A percentile compares a stretch with the other conserved stretches of the same genome.
Evolutionary conservation across 2,888 invertebrate species (phyloP).

Genomic region (Caenorhabditis becei): DNA sequence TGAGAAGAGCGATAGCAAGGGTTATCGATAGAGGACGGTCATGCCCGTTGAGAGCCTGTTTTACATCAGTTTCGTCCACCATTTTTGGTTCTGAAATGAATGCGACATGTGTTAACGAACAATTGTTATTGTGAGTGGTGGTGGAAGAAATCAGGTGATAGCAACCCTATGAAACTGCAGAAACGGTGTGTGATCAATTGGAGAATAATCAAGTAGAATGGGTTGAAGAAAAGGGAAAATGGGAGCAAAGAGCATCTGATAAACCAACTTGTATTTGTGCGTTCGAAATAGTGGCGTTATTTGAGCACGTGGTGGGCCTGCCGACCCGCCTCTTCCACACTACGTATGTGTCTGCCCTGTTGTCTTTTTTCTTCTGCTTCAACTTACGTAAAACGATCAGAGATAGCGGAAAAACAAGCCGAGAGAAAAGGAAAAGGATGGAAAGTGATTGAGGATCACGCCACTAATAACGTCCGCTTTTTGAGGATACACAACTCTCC

Average conservation of each 20-base stretch:
- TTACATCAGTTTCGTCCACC: conserved; percentile 59
- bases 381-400: conserved; percentile 56
- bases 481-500: conserved; percentile 50
- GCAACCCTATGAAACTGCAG: conserved; percentile 2
- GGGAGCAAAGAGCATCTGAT: conserved; percentile 44
- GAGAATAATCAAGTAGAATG: not conserved
- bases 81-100: conserved; percentile 46
- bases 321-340: conserved; percentile 34
- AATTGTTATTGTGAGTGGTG: conserved; percentile 23
- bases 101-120: too few species aligned
- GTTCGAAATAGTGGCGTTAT: conserved; percentile 40
- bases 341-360: conserved; percentile 32
- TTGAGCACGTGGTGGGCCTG: conserved; percentile 55
- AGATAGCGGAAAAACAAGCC: conserved; percentile 49
- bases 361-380: conserved; percentile 33
- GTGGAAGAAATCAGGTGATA: conserved; percentile 4
- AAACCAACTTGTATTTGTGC: conserved; percentile 54
- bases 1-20: conserved; percentile 55
- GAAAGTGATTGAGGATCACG: conserved; percentile 56
- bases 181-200: conserved; percentile 8
- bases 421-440: conserved; percentile 13
- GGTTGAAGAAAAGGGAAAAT: conserved; percentile 6
- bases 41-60: conserved; percentile 61
- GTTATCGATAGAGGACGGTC: conserved; percentile 65
- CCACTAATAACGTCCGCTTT: conserved; percentile 58